Conservation (phyloP, 2,888 invertebrate species). For the Pyralis farinalis region DNA sequence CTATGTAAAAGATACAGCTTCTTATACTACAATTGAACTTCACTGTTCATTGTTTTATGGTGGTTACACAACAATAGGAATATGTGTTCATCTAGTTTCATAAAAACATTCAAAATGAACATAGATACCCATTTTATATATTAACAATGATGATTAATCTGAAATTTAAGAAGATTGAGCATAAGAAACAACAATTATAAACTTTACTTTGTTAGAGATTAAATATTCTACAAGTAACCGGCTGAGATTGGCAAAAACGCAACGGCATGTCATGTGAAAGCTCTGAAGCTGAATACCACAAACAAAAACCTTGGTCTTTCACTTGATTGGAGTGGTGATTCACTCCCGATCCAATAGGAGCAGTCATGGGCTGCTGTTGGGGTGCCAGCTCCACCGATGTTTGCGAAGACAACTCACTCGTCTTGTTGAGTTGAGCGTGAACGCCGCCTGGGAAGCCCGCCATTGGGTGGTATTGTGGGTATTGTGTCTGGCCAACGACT, state of each 20-base stretch:
- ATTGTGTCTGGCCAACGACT: conserved; percentile 82
- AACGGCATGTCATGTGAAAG: conserved; percentile 59
- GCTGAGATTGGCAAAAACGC: conserved; percentile 58
- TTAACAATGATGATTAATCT: no score
- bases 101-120: no score
- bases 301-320: conserved; percentile 80
- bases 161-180: no score
- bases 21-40: no score
- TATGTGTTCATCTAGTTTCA: no score
- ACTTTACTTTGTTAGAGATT: no score
- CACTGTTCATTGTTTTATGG: no score
- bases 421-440: conserved; percentile 70
- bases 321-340: conserved; percentile 71
- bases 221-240: conserved; percentile 25
- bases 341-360: conserved; percentile 71
- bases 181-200: no score
- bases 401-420: conserved; percentile 78
- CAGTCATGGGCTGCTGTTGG: conserved; percentile 53
- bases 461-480: conserved; percentile 74
- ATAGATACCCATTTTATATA: no score
- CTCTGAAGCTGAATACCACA: conserved; percentile 47
- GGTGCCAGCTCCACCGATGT: conserved; percentile 62
- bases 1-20: no score
- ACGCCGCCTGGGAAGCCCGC: conserved; percentile 74
- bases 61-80: no score